These are phyloP conservation scores for Vesta saturnalis DNA, from an alignment of 2,888 invertebrate species.

Conservation along the genomic window DNA sequence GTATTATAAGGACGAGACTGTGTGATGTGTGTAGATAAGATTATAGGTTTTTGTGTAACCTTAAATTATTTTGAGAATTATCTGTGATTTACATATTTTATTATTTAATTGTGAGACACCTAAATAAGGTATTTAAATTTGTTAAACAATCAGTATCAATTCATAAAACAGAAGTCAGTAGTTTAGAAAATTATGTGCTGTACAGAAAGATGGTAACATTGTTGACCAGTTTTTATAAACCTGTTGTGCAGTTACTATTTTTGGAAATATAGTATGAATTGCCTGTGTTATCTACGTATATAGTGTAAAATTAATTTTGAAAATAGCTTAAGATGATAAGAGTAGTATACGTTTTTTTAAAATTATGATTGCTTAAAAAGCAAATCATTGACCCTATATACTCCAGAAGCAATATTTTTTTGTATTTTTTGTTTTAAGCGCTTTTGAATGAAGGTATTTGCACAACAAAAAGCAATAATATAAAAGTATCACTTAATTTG, in stretches of 20 bases:
- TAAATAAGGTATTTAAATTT: conserved; percentile 32
- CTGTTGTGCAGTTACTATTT: conserved; percentile 35
- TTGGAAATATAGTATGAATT: conserved; percentile 22
- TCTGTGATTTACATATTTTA: conserved; percentile 63
- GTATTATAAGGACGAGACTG: conserved; percentile 38
- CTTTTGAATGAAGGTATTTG: background rate
- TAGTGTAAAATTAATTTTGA: background rate
- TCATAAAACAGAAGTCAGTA: conserved; percentile 28
- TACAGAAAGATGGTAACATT: conserved; percentile 29
- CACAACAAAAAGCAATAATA: conserved; percentile 16
- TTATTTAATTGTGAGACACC: conserved; percentile 58
- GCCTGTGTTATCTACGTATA: background rate
- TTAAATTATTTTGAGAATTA: conserved; percentile 63
- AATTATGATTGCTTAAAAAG: background rate
- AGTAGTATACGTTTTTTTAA: background rate
- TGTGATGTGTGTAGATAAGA: conserved; percentile 43
- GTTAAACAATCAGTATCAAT: conserved; percentile 10
- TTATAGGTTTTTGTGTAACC: conserved; percentile 42
- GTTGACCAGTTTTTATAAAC: conserved; percentile 38
- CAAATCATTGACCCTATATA: background rate
- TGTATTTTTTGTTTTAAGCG: background rate
- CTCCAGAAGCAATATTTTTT: background rate
- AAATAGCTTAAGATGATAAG: background rate
- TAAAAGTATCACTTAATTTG: background rate
- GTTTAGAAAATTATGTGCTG: conserved; percentile 31